Evolutionary conservation across 2,888 invertebrate genomes (phyloP), one percentile per base, ranked within the genome.

Genomic region (Drosophila merina): DNA sequence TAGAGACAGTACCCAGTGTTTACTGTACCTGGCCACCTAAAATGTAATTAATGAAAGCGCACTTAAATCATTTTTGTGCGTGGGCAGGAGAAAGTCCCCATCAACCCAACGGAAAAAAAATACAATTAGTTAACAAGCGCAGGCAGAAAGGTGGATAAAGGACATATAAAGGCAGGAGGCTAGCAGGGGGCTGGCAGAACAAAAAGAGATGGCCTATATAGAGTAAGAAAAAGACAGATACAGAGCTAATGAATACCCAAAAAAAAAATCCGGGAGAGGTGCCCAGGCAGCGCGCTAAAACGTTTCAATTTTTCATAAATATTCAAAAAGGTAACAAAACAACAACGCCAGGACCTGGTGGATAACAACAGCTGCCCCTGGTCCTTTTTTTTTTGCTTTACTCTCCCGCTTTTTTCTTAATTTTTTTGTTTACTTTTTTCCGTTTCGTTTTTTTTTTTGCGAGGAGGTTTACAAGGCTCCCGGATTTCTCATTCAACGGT

Each of bases 261-360:
- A 60, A 71, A 70, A 62, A 60, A 71, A 70, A 62, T 55, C 44
- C 44, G 2, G 54, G n/a, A 25, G 44, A 49, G 45, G 48, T 38
- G 31, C 44, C 26, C 55, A 31, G 50, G 57, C 38, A 42, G 52
- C 33, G 82, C 74, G 79, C 79, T 84, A 86, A 83, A 83, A 83
- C 87, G 83, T 83, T 83, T 83, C 85, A 86, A 84, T 83, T 83
- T 86, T 83, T 83, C 83, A 83, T 83, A 83, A 83, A 83, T 83
- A 83, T 83, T 83, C 83, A 83, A 83, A 83, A 83, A 86, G 83
- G 83, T 86, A 84, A 74, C 74, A 64, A 62, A 74, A 63, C 54
- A 67, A 33, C 50, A 58, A 40, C 63, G 63, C 30, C n/a, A 28
- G 28, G 7, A 5, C 31, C 2, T 12, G 58, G 36, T 26, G 64